Evolutionary conservation across 2,888 invertebrate genomes (phyloP).

Genomic region (Watsonalla cultraria): DNA sequence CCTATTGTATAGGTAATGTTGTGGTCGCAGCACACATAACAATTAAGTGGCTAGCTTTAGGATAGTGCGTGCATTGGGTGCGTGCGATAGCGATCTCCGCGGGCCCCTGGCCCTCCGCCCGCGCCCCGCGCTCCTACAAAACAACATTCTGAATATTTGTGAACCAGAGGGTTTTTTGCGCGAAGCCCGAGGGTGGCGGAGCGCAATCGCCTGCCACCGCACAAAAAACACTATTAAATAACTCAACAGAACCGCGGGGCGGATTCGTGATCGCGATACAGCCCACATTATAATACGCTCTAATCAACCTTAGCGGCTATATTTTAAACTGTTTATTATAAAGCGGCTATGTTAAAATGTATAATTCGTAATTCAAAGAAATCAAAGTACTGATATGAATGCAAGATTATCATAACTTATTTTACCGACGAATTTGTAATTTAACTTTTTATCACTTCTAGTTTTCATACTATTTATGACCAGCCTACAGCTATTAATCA

Average conservation of each 20-base stretch:
- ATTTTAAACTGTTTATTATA: slow-evolving; percentile 41
- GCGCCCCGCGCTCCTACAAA: slow-evolving; percentile 56
- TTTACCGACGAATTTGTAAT: not conserved
- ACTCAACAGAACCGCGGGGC: slow-evolving; percentile 71
- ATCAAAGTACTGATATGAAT: slow-evolving; percentile 22
- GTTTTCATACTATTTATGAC: not conserved
- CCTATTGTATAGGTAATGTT: slow-evolving; percentile 7
- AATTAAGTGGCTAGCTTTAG: slow-evolving; percentile 73
- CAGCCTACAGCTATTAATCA: not conserved
- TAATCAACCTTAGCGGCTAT: slow-evolving; percentile 70
- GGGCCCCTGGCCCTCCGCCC: slow-evolving; percentile 44
- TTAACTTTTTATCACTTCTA: not conserved
- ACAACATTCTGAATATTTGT: slow-evolving; percentile 74
- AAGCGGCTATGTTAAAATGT: slow-evolving; percentile 30
- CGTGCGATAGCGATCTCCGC: slow-evolving; percentile 76
- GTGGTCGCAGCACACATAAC: slow-evolving; percentile 60
- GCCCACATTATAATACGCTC: slow-evolving; percentile 64
- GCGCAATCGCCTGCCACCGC: slow-evolving; percentile 70
- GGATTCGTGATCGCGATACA: slow-evolving; percentile 71
- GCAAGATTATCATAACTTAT: not conserved
- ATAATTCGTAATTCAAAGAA: slow-evolving; percentile 36
- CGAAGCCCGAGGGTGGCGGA: slow-evolving; percentile 73
- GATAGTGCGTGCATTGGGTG: slow-evolving; percentile 77
- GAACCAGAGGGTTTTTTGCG: slow-evolving; percentile 76
- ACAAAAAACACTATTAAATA: slow-evolving; percentile 77